Evolutionary conservation across 2,888 invertebrate species (phyloP).

Genomic region (Xanthorhoe spadicearia): DNA sequence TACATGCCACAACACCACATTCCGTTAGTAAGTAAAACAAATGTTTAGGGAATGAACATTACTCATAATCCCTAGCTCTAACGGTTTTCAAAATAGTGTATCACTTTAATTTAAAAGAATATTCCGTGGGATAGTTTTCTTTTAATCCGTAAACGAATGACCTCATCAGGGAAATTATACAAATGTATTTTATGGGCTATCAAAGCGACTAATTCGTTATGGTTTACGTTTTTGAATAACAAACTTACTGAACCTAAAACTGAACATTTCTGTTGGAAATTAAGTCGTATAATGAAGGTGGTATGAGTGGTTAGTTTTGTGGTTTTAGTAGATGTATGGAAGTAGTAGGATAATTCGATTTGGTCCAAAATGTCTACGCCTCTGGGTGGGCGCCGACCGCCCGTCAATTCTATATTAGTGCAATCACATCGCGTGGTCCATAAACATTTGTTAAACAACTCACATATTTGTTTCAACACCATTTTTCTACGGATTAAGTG

Average conservation of each 20-base stretch:
- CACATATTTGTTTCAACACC: slow-evolving; percentile 75
- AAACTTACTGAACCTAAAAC: neutral
- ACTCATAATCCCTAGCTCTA: neutral
- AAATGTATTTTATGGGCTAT: slow-evolving; percentile 63
- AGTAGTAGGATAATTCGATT: slow-evolving; percentile 74
- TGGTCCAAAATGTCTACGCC: slow-evolving; percentile 77
- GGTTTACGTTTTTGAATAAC: slow-evolving; percentile 54
- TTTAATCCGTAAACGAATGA: slow-evolving; percentile 57
- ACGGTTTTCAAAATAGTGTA: slow-evolving; percentile 13
- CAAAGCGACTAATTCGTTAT: slow-evolving; percentile 66
- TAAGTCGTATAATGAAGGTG: slow-evolving; percentile 45
- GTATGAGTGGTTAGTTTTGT: slow-evolving; percentile 36
- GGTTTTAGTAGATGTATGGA: slow-evolving; percentile 42
- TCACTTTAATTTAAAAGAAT: slow-evolving; percentile 29
- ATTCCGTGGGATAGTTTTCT: slow-evolving; percentile 51
- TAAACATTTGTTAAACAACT: slow-evolving; percentile 75
- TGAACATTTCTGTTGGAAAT: slow-evolving; percentile 39
- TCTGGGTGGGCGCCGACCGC: slow-evolving; percentile 80
- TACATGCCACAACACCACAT: neutral
- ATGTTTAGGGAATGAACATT: neutral
- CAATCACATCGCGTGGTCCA: slow-evolving; percentile 71
- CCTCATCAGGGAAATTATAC: slow-evolving; percentile 63
- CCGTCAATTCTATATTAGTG: slow-evolving; percentile 73
- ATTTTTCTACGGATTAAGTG: slow-evolving; percentile 67
- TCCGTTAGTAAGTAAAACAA: neutral